These are phyloP conservation scores for Stenoptilia bipunctidactyla DNA, from an alignment of 2,888 invertebrate genomes.

Conservation along the genomic window DNA sequence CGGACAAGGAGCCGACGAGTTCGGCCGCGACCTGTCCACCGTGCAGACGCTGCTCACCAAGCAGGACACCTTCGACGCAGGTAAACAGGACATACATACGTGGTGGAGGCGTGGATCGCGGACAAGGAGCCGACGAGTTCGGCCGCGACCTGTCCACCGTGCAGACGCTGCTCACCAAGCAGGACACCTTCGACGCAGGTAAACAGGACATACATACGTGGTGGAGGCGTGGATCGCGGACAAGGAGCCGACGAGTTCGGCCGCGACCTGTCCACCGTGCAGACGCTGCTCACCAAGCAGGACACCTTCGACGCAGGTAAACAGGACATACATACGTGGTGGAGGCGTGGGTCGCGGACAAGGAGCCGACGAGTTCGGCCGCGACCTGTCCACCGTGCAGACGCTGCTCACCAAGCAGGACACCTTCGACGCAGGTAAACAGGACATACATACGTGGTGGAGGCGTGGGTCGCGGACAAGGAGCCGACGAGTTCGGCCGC, in stretches of 20 bases:
- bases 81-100: no score
- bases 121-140: constrained; percentile 99
- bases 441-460: no score
- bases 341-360: constrained; percentile 99
- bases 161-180: constrained; percentile 98
- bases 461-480: constrained; percentile 99
- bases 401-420: constrained; percentile 99
- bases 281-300: constrained; percentile 98
- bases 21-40: constrained; percentile 96
- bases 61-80: constrained; percentile 98
- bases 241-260: constrained; percentile 99
- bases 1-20: constrained; percentile 99
- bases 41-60: constrained; percentile 99
- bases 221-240: constrained; percentile 99
- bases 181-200: constrained; percentile 98
- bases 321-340: no score
- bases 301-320: constrained; percentile 97
- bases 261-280: constrained; percentile 96
- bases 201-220: no score
- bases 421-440: constrained; percentile 96
- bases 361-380: constrained; percentile 99
- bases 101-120: constrained; percentile 99
- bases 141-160: constrained; percentile 98
- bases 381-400: constrained; percentile 98
- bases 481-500: constrained; percentile 98